Conservation (phyloP, 2,888 invertebrate genomes). For the Eupithecia abbreviata region DNA sequence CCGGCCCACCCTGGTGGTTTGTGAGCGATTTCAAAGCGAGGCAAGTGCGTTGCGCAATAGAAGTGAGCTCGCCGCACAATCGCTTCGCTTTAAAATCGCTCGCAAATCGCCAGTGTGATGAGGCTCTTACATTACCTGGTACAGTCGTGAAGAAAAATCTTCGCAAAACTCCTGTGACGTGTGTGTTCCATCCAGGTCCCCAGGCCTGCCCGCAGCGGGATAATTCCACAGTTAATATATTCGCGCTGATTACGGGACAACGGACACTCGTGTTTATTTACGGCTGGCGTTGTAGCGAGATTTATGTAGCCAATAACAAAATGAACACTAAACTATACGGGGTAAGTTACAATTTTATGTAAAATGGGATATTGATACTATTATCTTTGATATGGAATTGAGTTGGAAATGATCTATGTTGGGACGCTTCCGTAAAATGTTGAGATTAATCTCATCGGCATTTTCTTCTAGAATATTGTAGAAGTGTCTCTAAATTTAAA, state of each 20-base stretch:
- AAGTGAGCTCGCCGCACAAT: no score
- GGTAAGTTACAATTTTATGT: slow-evolving; percentile 1
- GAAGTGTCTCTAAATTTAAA: neutral
- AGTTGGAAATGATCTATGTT: neutral
- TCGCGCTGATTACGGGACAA: slow-evolving; percentile 76
- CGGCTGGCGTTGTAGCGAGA: slow-evolving; percentile 43
- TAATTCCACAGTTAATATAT: slow-evolving; percentile 79
- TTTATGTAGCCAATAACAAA: slow-evolving; percentile 34
- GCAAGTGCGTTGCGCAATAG: no score
- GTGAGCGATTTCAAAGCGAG: no score
- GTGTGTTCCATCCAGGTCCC: slow-evolving; percentile 34
- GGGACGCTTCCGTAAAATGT: neutral
- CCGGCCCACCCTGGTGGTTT: no score
- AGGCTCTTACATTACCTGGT: neutral
- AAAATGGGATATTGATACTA: slow-evolving; percentile 8
- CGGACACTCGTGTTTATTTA: slow-evolving; percentile 67
- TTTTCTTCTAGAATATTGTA: neutral
- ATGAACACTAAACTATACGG: slow-evolving; percentile 21
- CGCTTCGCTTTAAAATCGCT: no score
- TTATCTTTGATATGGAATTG: neutral
- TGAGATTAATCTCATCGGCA: neutral
- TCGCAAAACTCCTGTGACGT: slow-evolving; percentile 14
- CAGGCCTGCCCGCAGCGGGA: slow-evolving; percentile 58
- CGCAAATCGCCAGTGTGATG: no score
- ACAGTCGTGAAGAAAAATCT: slow-evolving; percentile 1